Conservation (phyloP, 1,140 invertebrate genomes). For the Apis florea region DNA sequence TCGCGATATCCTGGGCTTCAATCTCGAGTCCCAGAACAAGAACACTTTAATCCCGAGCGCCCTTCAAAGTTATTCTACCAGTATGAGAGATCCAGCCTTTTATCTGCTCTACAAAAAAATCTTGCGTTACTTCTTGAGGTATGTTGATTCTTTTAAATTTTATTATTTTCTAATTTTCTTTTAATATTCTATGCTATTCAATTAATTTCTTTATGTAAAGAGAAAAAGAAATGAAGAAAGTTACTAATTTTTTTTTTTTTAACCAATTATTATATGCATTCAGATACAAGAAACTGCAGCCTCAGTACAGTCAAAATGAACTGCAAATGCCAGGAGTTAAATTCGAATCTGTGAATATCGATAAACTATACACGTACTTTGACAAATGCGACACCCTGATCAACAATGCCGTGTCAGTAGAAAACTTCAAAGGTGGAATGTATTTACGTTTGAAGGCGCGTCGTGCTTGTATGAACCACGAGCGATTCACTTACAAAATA, state of each 20-base stretch:
- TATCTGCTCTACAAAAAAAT: slow-evolving; percentile 79
- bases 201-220: no score
- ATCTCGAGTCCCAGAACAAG: slow-evolving; percentile 70
- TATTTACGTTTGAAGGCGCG: slow-evolving; percentile 76
- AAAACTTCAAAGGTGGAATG: slow-evolving; percentile 70
- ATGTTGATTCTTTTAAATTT: slow-evolving; percentile 51
- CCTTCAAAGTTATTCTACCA: slow-evolving; percentile 73
- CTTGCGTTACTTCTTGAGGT: slow-evolving; percentile 77
- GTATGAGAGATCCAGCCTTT: slow-evolving; percentile 80
- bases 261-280: not conserved
- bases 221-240: no score
- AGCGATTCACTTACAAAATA: slow-evolving; percentile 83
- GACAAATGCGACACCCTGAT: slow-evolving; percentile 76
- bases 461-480: slow-evolving; percentile 83
- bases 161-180: no score
- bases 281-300: slow-evolving; percentile 74
- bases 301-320: slow-evolving; percentile 78
- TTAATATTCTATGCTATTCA: no score
- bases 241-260: not conserved
- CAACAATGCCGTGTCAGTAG: slow-evolving; percentile 77
- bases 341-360: slow-evolving; percentile 83
- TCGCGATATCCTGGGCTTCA: slow-evolving; percentile 74
- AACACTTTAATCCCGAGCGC: slow-evolving; percentile 74
- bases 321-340: slow-evolving; percentile 82
- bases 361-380: slow-evolving; percentile 82